phyloP scores from a whole-genome alignment of 2,888 invertebrate genomes.

The Mesorhabditis sp. region DNA sequence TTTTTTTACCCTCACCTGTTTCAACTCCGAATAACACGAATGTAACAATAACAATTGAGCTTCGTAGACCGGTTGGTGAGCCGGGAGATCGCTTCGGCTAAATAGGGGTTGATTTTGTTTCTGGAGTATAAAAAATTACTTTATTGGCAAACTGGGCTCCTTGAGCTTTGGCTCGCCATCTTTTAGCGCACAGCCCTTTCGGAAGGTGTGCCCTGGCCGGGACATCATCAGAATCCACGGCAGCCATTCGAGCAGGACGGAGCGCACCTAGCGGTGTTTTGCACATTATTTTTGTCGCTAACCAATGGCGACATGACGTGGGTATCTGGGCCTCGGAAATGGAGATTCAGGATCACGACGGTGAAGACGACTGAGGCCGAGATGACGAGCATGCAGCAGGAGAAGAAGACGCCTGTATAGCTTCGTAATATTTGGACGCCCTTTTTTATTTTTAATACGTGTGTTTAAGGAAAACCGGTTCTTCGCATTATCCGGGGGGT shows the following conservation, averaged over 20 bases:
- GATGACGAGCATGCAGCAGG: constrained; percentile 53
- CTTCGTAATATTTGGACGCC: no score
- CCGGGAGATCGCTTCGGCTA: constrained; percentile 20
- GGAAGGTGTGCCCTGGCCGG: constrained; percentile 43
- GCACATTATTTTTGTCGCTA: neutral
- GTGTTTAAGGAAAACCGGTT: no score
- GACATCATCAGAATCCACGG: constrained; percentile 53
- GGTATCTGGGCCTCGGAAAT: constrained; percentile 47
- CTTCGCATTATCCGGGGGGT: no score
- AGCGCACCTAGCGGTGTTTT: constrained; percentile 18
- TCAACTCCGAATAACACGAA: constrained; percentile 41
- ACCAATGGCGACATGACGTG: constrained; percentile 48
- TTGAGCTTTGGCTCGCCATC: neutral
- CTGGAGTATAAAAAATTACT: neutral
- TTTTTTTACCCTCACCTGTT: constrained; percentile 22
- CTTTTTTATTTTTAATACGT: no score
- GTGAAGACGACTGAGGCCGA: constrained; percentile 54
- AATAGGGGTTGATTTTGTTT: neutral
- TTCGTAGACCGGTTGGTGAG: constrained; percentile 41
- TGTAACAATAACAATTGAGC: constrained; percentile 44
- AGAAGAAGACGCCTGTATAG: constrained; percentile 48
- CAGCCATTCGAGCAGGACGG: constrained; percentile 48
- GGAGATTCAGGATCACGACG: constrained; percentile 51
- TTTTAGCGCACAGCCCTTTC: constrained; percentile 4
- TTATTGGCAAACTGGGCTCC: neutral